Conservation (phyloP, 2,113 vertebrate species). For the Propithecus coquereli region DNA sequence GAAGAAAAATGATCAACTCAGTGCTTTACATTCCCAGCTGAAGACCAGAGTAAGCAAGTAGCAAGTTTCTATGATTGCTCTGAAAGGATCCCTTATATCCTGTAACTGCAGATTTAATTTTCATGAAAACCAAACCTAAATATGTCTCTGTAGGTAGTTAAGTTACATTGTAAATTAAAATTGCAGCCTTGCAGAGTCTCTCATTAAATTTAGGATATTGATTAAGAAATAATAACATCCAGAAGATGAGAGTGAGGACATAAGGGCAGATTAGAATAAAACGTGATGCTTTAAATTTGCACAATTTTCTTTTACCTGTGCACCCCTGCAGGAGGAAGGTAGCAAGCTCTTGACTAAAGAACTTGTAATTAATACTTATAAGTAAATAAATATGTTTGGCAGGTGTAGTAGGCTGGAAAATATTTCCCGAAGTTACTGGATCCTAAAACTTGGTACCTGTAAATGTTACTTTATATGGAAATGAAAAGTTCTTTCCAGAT, state of each 20-base stretch:
- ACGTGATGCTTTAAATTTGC: neutral
- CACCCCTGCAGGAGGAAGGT: neutral
- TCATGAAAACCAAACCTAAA: neutral
- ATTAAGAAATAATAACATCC: neutral
- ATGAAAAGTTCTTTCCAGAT: neutral
- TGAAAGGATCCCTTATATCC: neutral
- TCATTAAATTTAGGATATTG: neutral
- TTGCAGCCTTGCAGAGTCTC: neutral
- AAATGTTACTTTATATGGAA: neutral
- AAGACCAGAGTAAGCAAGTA: neutral
- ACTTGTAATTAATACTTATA: neutral
- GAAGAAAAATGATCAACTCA: neutral
- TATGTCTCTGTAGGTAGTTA: neutral
- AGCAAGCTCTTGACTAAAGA: neutral
- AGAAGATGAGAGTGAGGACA: neutral
- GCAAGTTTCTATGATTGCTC: neutral
- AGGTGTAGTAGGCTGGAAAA: neutral
- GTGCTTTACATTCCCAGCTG: neutral
- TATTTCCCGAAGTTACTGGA: neutral
- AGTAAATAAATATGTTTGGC: neutral
- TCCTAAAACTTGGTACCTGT: neutral
- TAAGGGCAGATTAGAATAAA: neutral
- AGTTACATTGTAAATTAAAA: neutral
- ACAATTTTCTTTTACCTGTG: neutral
- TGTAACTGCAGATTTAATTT: neutral